phyloP scores from a whole-genome alignment of 2,113 vertebrate species.

The Rallus limicola region DNA sequence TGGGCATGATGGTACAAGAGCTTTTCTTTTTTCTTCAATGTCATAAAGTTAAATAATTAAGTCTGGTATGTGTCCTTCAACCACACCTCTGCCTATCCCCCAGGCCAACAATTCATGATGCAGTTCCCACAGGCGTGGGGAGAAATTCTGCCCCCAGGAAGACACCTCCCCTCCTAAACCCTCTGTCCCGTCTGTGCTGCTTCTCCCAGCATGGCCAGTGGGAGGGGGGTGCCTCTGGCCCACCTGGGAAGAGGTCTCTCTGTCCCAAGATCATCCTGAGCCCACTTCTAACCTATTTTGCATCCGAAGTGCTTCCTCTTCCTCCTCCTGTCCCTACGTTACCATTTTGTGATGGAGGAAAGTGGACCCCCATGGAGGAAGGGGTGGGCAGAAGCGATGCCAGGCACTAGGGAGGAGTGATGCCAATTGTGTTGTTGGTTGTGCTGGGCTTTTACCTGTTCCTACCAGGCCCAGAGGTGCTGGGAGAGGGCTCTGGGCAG shows the following conservation, averaged over 20 bases:
- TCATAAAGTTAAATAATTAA: background rate
- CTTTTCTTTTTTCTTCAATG: background rate
- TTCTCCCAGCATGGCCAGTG: rapidly evolving
- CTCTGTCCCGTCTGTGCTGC: rapidly evolving
- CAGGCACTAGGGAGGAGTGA: rapidly evolving
- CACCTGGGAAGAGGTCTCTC: background rate
- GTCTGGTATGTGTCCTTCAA: background rate
- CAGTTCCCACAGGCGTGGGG: background rate
- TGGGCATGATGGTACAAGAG: background rate
- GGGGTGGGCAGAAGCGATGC: rapidly evolving
- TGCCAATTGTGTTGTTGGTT: rapidly evolving
- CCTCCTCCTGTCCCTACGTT: background rate
- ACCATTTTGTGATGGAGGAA: background rate
- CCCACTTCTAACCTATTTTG: background rate
- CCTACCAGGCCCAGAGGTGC: background rate
- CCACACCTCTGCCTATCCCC: background rate
- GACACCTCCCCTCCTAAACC: background rate
- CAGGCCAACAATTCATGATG: background rate
- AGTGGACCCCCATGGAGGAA: rapidly evolving
- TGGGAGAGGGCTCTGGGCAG: background rate
- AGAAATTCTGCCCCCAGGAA: background rate
- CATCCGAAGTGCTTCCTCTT: background rate
- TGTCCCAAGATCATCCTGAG: background rate
- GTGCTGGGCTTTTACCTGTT: background rate
- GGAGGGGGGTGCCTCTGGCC: background rate